phyloP scores from a whole-genome alignment of 2,797 vertebrate species.

The Tiaroga cobitis region DNA sequence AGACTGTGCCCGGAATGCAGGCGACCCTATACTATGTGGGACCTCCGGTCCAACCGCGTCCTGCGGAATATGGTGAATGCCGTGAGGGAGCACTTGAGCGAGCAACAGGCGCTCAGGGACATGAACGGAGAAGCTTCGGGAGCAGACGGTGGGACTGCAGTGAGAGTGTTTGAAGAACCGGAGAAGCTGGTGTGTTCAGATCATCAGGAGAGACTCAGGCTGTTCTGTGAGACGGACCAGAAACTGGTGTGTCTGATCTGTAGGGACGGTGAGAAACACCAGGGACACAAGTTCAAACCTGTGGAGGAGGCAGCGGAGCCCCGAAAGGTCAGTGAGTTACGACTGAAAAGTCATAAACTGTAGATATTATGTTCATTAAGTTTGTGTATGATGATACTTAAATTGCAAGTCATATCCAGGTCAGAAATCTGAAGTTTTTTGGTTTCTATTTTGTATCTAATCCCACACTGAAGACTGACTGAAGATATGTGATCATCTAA shows the following conservation, averaged over 20 bases:
- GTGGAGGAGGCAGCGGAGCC: conserved; percentile 66
- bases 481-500: not conserved
- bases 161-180: conserved; percentile 25
- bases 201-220: conserved; percentile 71
- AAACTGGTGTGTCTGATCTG: conserved; percentile 68
- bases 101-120: conserved; percentile 50
- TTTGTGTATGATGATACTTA: not conserved
- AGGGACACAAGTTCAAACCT: conserved; percentile 68
- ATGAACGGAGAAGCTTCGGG: not conserved
- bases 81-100: conserved; percentile 56
- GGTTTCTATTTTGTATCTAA: conserved; percentile 11
- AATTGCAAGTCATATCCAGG: conserved; percentile 16
- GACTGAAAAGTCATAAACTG: not conserved
- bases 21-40: conserved; percentile 33
- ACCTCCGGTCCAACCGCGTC: conserved; percentile 59
- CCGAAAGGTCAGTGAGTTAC: conserved; percentile 58
- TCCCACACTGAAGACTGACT: not conserved
- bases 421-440: not conserved
- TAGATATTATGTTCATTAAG: not conserved
- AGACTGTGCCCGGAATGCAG: conserved; percentile 65
- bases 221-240: conserved; percentile 74
- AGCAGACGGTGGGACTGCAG: not conserved
- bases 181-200: conserved; percentile 61
- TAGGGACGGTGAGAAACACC: conserved; percentile 65
- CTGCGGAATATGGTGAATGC: conserved; percentile 64